These are phyloP conservation scores for Pentamera pediparva DNA, from an alignment of 53 echinoderm and acorn worm species.

Conservation along the genomic window DNA sequence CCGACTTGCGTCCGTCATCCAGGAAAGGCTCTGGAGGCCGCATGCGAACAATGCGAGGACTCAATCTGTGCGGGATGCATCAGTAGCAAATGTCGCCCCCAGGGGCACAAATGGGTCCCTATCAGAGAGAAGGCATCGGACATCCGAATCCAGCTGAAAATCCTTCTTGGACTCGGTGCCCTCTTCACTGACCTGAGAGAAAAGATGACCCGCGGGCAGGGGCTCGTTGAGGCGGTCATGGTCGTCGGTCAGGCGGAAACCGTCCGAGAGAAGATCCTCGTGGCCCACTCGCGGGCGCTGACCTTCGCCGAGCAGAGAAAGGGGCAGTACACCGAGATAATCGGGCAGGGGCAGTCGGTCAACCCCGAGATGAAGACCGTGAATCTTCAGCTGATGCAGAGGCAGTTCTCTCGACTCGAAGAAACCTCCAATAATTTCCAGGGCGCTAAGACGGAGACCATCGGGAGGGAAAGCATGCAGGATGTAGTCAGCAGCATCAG, in stretches of 20 bases:
- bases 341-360: not conserved
- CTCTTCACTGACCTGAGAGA: not conserved
- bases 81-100: not conserved
- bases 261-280: conserved; percentile 4
- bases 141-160: not conserved
- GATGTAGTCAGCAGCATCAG: conserved; percentile 1
- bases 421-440: not conserved
- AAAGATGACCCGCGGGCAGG: conserved; percentile 13
- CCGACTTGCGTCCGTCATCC: conserved; percentile 19
- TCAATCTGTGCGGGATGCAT: conserved; percentile 9
- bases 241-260: conserved; percentile 8
- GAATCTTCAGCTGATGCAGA: not conserved
- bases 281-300: not conserved
- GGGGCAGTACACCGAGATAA: conserved; percentile 23
- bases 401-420: not conserved
- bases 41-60: conserved; percentile 17
- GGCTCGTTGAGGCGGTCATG: not conserved
- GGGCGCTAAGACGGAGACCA: not conserved
- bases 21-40: conserved; percentile 4
- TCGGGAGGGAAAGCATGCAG: conserved; percentile 1
- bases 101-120: conserved; percentile 6
- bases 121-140: conserved; percentile 1
- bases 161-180: conserved; percentile 13
- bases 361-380: not conserved
- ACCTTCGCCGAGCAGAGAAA: conserved; percentile 14